Evolutionary conservation across 2,888 invertebrate species (phyloP), one percentile per base, ranked within the genome.

Genomic region (Dascillus cervinus): DNA sequence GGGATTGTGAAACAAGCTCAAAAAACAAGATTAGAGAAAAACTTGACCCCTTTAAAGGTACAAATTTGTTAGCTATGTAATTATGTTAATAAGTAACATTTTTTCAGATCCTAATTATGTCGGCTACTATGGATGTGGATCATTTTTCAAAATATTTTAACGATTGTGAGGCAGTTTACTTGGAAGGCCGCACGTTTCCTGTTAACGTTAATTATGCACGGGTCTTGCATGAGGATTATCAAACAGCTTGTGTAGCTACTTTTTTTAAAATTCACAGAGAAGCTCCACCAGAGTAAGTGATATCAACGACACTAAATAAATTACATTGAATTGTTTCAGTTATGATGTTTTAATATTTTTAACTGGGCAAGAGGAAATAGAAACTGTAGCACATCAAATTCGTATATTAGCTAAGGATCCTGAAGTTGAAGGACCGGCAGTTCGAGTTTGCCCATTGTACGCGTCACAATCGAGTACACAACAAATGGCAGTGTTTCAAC

Each of bases 311-410:
- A 26, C 23, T 9, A 28, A 10, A 8, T 22, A 27, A 20, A 6
- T 21, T 30, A 26, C 13, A 21, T 23, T 39, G 11, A 13, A 12
- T 17, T n/a, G n/a, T 76, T 76, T 47, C 62, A 88, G 86, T 53
- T 80, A 92, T 48, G 91, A 92, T 60, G 85, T 96, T 46, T 69
- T 96, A 30, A 85, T 94, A 20, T 96, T 96, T 66, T 67, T 96
- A 34, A 95, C 95, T 26, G 96, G 96, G 1, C 94, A 95, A 68
- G 95, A 96, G 64, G 95, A 96, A 73, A 95, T 96, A 43, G 94
- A 95, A 66, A 73, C 79, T n/a, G 75, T 84, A 43, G 79, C 79
- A 39, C 72, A 77, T 46, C 83, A 80, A 55, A 82, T 88, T 22
- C 72, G 79, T 46, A 72, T 77, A 53, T 74, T 83, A 42, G 75